Base-by-base conservation (phyloP, 2,888 invertebrate species). In the Pyrgus malvae region DNA sequence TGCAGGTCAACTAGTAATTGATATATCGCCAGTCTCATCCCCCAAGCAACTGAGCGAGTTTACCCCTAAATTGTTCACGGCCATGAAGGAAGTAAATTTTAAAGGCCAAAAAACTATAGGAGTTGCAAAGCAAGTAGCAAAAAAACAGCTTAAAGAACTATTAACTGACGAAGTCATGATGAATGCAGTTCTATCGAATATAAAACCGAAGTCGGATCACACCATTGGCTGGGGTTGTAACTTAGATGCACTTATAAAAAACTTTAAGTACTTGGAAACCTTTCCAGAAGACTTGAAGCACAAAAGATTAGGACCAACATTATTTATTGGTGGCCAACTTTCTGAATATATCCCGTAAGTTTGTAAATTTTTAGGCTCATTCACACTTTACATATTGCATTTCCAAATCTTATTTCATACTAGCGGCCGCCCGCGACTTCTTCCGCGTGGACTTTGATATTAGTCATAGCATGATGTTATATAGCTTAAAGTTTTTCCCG, bases 281-380 rank as follows among this genome's bases (percentile, higher is more conserved):
- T 95, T 96, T 78, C 95, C 96, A 0, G 65, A 80, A 1, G 59
- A 19, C 17, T 48, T 80, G 63, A 68, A 63, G 44, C 64, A 55
- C 4, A 78, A 76, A 48, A 62, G 61, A 46, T 95, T 70, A 5
- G 95, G 95, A 0, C 95, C 95, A 0, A 93, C 95, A 0, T 75
- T 97, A 12, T 98, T 98, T 74, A 88, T 99, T 29, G 96, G 94
- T 38, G 98, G 98, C 21, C 93, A 90, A n/a, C 80, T 92, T 0
- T 98, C 98, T 0, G 93, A 94, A 67, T 97, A 93, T 75, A 91
- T 98, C 62, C 92, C 91, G 95, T 95, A 86, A 90, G 90, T 80
- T 38, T n/a, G n/a, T n/a, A n/a, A n/a, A 9, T 23, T 29, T 48
- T 12, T 19, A n/a, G n/a, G n/a, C n/a, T 7, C 27, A 14, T 48